Evolutionary conservation across 1,140 invertebrate species (phyloP).

Genomic region (Aricia agestis): DNA sequence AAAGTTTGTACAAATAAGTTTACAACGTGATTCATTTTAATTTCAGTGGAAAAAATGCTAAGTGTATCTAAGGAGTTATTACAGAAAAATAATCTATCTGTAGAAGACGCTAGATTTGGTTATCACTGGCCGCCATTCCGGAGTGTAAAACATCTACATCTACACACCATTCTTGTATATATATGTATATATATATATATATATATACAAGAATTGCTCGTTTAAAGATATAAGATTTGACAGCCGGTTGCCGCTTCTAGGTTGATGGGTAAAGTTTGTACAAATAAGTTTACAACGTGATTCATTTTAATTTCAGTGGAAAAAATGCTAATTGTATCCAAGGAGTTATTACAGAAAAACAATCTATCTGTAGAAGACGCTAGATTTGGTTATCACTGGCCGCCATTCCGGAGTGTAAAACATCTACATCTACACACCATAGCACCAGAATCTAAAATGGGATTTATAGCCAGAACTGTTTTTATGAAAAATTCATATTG

Average conservation of each 20-base stretch:
- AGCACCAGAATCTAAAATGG: constrained; percentile 86
- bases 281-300: no score
- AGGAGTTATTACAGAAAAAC: constrained; percentile 79
- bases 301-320: constrained; percentile 37
- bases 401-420: constrained; percentile 88
- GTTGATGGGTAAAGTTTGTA: no score
- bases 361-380: constrained; percentile 75
- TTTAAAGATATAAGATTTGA: no score
- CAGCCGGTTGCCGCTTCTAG: no score
- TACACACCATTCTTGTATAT: constrained; percentile 95
- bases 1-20: no score
- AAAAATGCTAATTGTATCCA: constrained; percentile 75
- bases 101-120: constrained; percentile 82
- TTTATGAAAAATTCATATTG: constrained; percentile 87
- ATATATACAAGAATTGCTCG: no score
- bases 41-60: constrained; percentile 53
- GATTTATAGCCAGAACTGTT: constrained; percentile 80
- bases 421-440: constrained; percentile 95
- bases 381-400: constrained; percentile 93
- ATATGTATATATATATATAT: no score
- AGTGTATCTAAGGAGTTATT: constrained; percentile 81
- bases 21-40: constrained; percentile 6
- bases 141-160: constrained; percentile 88
- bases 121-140: constrained; percentile 96
- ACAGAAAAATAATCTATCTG: constrained; percentile 71